Base-by-base conservation (phyloP, 2,888 invertebrate species). In the Drosophila greeni region DNA sequence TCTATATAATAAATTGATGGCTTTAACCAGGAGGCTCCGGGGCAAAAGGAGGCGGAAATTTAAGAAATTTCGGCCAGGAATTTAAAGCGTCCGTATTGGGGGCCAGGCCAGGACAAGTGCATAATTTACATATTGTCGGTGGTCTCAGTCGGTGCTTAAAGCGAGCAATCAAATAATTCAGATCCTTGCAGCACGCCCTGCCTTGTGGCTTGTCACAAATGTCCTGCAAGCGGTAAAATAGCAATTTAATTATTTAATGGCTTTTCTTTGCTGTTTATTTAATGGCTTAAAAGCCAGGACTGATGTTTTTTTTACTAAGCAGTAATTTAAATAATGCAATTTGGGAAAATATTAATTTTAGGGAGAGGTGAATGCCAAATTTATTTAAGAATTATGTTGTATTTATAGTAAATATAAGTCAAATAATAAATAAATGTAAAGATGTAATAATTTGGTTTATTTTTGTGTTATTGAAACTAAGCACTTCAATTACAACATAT, bases 1-100 rank as follows among this genome's bases (percentile, higher is more conserved):
- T 45, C 60, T 36, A 66, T 59, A 64, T 49, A 76, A 76, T 80
- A 82, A 76, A 82, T 74, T 61, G 67, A 64, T 56, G 51, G 53
- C 72, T 60, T 76, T 68, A 74, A 52, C 40, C 52, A 14, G 24
- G 29, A 14, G 24, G 29, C 29, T 39, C 34, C 26, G 12, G n/a
- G 29, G 34, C 54, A 14, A 20, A 20, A 20, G 26, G 12, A 43
- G 43, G 24, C 14, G 18, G 14, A 23, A 53, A 66, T 51, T 56
- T 56, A 56, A 56, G 37, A 31, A 56, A 39, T 23, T 14, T 20
- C 42, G 12, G 3, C 11, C 29, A 2, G 36, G 43, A 59, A 61
- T 60, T 60, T 59, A 23, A 43, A 36, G 24, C 20, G n/a, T 12
- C n/a, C n/a, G n/a, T n/a, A n/a, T 54, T 24, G 11, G 18, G 26